Evolutionary conservation across 1,140 invertebrate species (phyloP).

Genomic region (Drosophila serrata): DNA sequence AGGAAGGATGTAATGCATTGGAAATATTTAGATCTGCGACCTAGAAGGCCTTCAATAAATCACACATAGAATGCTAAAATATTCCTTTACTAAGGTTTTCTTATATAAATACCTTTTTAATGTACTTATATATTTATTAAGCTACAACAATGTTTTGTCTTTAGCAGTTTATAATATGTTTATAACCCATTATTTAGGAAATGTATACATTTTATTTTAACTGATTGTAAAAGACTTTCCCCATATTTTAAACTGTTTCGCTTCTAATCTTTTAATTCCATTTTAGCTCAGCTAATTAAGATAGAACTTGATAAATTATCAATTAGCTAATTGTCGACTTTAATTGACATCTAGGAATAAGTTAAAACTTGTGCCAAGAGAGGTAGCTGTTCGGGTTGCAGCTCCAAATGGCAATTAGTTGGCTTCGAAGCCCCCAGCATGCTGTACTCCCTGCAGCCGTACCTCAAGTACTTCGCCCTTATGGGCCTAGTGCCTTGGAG

Average conservation of each 20-base stretch:
- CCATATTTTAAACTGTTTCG: neutral
- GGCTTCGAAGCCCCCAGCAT: slow-evolving; percentile 14
- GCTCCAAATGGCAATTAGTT: neutral
- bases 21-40: too few species aligned
- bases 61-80: neutral
- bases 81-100: neutral
- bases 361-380: neutral
- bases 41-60: neutral
- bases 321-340: slow-evolving; percentile 17
- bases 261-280: neutral
- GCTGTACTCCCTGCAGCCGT: slow-evolving; percentile 54
- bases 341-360: neutral
- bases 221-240: neutral
- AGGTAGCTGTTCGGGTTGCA: too few species aligned
- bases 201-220: neutral
- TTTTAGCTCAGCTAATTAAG: neutral
- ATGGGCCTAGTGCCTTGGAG: slow-evolving; percentile 61
- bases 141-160: too few species aligned
- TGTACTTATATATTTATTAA: too few species aligned
- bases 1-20: neutral
- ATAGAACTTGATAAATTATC: slow-evolving; percentile 3
- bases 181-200: too few species aligned
- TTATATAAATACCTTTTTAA: too few species aligned
- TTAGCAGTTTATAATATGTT: neutral
- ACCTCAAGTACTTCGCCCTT: slow-evolving; percentile 62